Evolutionary conservation across 2,113 vertebrate species (phyloP).

Genomic region (Gobiocypris rarus): DNA sequence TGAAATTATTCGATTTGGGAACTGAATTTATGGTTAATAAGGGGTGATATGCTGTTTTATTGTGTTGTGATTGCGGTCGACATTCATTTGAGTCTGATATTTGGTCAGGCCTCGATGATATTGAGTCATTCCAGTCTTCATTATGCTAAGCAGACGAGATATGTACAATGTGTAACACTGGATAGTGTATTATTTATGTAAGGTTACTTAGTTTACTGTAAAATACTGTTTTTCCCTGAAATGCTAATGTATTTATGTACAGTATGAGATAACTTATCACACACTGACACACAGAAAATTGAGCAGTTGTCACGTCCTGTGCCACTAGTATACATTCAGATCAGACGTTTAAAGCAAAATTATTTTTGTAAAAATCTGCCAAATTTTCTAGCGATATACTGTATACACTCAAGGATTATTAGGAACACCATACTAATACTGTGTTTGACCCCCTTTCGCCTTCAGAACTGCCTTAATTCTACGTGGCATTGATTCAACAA

Average conservation of each 20-base stretch:
- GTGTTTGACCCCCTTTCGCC: no score
- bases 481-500: no score
- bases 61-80: neutral
- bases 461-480: no score
- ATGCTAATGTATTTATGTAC: neutral
- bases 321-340: neutral
- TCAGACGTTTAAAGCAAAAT: no score
- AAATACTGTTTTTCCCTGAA: neutral
- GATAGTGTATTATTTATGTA: neutral
- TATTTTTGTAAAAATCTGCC: no score
- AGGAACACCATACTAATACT: no score
- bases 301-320: neutral
- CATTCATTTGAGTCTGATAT: neutral
- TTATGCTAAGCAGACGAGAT: neutral
- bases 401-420: no score
- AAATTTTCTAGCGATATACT: no score
- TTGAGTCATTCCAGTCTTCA: neutral
- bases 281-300: neutral
- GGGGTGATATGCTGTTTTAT: neutral
- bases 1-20: neutral
- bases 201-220: neutral
- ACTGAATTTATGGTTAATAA: neutral
- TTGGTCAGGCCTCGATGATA: neutral
- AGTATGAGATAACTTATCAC: neutral
- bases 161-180: neutral